Evolutionary conservation across 2,113 vertebrate genomes (phyloP).

Genomic region (Hassar affinis): DNA sequence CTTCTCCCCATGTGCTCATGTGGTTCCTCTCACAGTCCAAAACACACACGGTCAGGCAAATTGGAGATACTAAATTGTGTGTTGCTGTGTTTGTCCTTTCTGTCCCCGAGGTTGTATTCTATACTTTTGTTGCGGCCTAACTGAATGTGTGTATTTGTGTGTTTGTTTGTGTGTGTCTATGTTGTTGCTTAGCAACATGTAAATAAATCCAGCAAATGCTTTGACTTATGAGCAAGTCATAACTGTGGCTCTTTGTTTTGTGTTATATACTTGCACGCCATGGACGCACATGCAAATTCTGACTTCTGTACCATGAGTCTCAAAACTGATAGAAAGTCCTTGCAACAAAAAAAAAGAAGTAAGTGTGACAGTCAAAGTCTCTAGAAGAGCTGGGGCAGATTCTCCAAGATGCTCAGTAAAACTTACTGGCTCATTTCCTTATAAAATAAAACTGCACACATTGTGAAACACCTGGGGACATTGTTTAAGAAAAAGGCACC

Average conservation of each 20-base stretch:
- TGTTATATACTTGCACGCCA: slow-evolving; percentile 1
- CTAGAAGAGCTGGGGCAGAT: too few relatives aligned
- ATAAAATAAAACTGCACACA: too few relatives aligned
- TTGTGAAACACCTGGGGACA: too few relatives aligned
- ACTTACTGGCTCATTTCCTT: too few relatives aligned
- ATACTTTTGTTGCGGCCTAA: neutral
- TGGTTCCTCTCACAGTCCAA: too few relatives aligned
- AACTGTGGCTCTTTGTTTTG: slow-evolving; percentile 19
- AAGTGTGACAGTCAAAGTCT: too few relatives aligned
- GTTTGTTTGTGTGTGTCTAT: neutral
- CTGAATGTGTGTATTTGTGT: neutral
- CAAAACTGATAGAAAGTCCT: neutral
- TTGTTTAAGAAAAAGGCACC: too few relatives aligned
- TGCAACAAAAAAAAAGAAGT: too few relatives aligned
- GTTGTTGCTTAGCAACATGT: slow-evolving; percentile 17
- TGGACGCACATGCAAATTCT: slow-evolving; percentile 14
- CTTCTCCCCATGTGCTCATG: too few relatives aligned
- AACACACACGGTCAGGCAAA: too few relatives aligned
- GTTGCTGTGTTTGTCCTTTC: neutral
- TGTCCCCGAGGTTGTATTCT: neutral
- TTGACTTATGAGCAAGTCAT: neutral
- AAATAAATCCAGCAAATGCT: slow-evolving; percentile 15
- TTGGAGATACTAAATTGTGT: too few relatives aligned
- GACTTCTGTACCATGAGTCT: neutral
- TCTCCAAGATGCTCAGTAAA: too few relatives aligned